Conservation (phyloP, 2,888 invertebrate genomes). For the Pinctada fucata region DNA sequence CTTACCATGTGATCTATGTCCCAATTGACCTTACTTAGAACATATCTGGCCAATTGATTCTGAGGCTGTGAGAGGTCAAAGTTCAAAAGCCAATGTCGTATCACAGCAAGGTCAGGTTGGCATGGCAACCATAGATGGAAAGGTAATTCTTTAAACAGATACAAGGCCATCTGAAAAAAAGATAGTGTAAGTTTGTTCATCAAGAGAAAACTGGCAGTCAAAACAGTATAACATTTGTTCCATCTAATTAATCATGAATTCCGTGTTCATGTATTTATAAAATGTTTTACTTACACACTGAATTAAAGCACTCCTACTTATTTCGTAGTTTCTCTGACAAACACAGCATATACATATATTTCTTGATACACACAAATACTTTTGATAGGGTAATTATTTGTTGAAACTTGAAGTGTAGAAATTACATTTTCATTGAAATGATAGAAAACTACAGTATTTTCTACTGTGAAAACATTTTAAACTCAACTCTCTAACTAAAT, state of each 20-base stretch:
- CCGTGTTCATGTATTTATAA: not conserved
- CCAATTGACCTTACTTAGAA: constrained; percentile 86
- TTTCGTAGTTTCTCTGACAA: too few relatives aligned
- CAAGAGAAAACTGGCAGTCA: not conserved
- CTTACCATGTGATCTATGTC: constrained; percentile 78
- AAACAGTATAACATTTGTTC: not conserved
- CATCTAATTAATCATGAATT: not conserved
- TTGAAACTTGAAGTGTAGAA: too few relatives aligned
- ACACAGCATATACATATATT: too few relatives aligned
- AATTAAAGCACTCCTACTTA: too few relatives aligned
- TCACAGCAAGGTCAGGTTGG: constrained; percentile 80
- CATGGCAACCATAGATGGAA: constrained; percentile 84
- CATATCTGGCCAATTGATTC: constrained; percentile 84
- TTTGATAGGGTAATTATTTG: too few relatives aligned
- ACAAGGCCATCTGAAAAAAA: constrained; percentile 79
- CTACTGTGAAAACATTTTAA: too few relatives aligned
- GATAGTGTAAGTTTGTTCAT: too few relatives aligned
- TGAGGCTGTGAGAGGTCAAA: constrained; percentile 81
- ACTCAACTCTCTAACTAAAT: too few relatives aligned
- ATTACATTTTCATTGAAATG: too few relatives aligned
- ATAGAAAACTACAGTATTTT: too few relatives aligned
- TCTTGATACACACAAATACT: too few relatives aligned
- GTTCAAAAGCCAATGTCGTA: constrained; percentile 84
- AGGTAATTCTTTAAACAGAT: constrained; percentile 86
- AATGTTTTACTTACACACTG: not conserved